Percentiles rank a stretch among this genome's conserved stretches.
Conservation (phyloP, 1,140 invertebrate genomes). For the Drusus annulatus region DNA sequence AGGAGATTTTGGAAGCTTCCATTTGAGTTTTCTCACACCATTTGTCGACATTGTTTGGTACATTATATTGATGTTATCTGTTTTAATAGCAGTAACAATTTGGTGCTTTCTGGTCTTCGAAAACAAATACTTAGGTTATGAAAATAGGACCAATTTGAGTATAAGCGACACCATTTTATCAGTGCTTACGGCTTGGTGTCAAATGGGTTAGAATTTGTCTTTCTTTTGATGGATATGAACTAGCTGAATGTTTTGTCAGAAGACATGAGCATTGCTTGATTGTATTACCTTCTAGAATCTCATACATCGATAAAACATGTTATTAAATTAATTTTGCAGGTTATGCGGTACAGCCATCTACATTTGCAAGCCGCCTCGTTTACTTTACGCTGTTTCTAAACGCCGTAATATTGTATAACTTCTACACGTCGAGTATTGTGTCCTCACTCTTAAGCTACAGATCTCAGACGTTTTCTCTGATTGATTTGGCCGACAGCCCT, state of each 20-base stretch:
- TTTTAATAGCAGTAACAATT: conserved; percentile 46
- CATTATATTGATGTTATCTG: conserved; percentile 37
- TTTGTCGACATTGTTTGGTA: conserved; percentile 49
- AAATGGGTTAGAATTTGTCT: conserved; percentile 48
- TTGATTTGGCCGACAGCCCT: conserved; percentile 54
- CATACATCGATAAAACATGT: too few species aligned
- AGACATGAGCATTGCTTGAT: too few species aligned
- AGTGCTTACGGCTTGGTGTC: conserved; percentile 54
- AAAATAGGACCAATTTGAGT: conserved; percentile 41
- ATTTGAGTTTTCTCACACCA: conserved; percentile 47
- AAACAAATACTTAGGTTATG: conserved; percentile 47
- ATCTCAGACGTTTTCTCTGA: conserved; percentile 51
- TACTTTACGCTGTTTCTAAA: conserved; percentile 61
- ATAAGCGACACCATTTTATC: conserved; percentile 55
- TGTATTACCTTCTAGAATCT: too few species aligned
- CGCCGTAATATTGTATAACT: conserved; percentile 63
- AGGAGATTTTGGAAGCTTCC: conserved; percentile 47
- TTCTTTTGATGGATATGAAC: too few species aligned
- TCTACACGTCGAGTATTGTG: conserved; percentile 65
- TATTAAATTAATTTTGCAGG: conserved; percentile 56
- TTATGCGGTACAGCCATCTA: conserved; percentile 56
- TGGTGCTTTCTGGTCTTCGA: conserved; percentile 47
- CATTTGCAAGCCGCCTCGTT: conserved; percentile 60
- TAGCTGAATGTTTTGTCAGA: too few species aligned
- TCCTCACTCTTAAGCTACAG: conserved; percentile 61